Evolutionary conservation across 1,140 invertebrate species (phyloP), one percentile per base, ranked within the genome.

Genomic region (Drosophila lowei): DNA sequence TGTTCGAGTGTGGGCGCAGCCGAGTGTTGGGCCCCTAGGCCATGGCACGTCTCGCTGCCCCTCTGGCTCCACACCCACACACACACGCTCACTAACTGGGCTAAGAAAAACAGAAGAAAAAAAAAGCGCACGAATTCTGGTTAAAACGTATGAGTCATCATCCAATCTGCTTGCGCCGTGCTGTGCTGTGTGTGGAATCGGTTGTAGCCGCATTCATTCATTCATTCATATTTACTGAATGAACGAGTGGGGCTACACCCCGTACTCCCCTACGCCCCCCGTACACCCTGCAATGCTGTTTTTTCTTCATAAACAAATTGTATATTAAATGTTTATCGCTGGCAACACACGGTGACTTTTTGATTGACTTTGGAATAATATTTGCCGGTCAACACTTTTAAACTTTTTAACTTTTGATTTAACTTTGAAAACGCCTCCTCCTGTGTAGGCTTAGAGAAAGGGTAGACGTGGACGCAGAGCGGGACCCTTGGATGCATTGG

Each of bases 81-180:
- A 18, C 38, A 34, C 48, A 44, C 42, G 44, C 41, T 5, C 11
- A 38, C 52, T 66, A 83, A 75, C 67, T 72, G 47, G 81, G 83
- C 78, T 76, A 77, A 80, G 85, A 79, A 85, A 67, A 42, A 53
- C 21, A 43, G 21, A 41, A 41, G 52, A 56, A 30, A 30, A 68
- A 63, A 59, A 64, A 68, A 68, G 62, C 81, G 70, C 71, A 81
- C 76, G 83, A 86, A 77, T 88, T 88, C 83, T 79, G 60, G 67
- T 64, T 88, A 88, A 88, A 84, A 79, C 54, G 78, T 46, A 78
- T 88, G 83, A 88, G 71, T 88, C 83, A 88, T 88, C 83, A 5
- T 38, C 34, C 34, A 38, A 38, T 38, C 34, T 38, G 34, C 11
- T 13, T 38, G 11, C 34, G 34, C 30, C 28, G 34, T 43, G 43